Conservation (phyloP, 1,140 invertebrate genomes). For the Parasteatoda tepidariorum region DNA sequence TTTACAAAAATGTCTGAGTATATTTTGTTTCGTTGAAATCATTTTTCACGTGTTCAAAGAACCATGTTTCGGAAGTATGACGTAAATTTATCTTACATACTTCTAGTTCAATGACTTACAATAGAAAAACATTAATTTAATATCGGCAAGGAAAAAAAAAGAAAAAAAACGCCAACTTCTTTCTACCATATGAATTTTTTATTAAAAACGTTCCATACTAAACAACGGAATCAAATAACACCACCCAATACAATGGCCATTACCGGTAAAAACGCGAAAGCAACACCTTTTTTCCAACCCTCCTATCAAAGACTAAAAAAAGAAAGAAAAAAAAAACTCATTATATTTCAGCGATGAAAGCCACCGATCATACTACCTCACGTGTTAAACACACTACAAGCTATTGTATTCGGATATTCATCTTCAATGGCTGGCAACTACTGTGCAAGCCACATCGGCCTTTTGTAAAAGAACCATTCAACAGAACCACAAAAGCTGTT, state of each 20-base stretch:
- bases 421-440: neutral
- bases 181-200: too few species aligned
- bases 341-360: neutral
- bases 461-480: neutral
- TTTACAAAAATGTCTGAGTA: too few species aligned
- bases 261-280: neutral
- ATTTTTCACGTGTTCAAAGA: too few species aligned
- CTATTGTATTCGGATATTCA: neutral
- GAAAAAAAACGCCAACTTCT: too few species aligned
- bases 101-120: too few species aligned
- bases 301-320: neutral
- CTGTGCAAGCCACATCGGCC: neutral
- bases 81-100: too few species aligned
- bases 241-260: neutral
- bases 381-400: constrained; percentile 3
- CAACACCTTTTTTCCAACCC: neutral
- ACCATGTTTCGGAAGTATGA: too few species aligned
- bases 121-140: too few species aligned
- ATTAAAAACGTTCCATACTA: neutral
- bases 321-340: neutral
- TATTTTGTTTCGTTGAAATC: too few species aligned
- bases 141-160: too few species aligned
- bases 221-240: neutral
- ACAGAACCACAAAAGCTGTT: neutral
- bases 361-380: neutral